Evolutionary conservation across 2,888 invertebrate species (phyloP).

Genomic region (Adelognathus sp.): DNA sequence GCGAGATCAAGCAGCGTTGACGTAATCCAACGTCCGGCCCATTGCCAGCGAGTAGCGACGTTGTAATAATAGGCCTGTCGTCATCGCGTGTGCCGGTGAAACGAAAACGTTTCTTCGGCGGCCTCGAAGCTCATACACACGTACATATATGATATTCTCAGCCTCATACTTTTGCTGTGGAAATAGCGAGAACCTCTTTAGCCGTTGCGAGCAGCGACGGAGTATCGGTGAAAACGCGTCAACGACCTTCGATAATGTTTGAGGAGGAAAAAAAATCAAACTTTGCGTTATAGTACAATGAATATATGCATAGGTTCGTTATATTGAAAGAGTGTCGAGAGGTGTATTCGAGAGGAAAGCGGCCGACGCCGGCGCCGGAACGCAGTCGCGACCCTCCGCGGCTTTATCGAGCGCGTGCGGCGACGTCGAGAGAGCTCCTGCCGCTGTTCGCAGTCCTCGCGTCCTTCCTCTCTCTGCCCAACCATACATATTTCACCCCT

Average conservation of each 20-base stretch:
- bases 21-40: slow-evolving; percentile 36
- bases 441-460: slow-evolving; percentile 7
- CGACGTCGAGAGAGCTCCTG: slow-evolving; percentile 60
- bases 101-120: slow-evolving; percentile 24
- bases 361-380: slow-evolving; percentile 71
- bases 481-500: slow-evolving; percentile 21
- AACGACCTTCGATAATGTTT: not conserved
- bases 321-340: not conserved
- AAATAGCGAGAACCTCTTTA: not conserved
- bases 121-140: too few relatives aligned
- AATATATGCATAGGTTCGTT: not conserved
- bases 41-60: slow-evolving; percentile 3
- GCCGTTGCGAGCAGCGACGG: slow-evolving; percentile 4
- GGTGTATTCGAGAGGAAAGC: slow-evolving; percentile 6
- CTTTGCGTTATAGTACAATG: not conserved
- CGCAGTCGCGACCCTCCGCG: slow-evolving; percentile 56
- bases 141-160: too few relatives aligned
- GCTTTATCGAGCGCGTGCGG: slow-evolving; percentile 74
- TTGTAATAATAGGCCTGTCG: slow-evolving; percentile 51
- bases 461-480: not conserved
- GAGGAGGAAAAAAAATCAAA: not conserved
- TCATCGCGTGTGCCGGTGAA: slow-evolving; percentile 49
- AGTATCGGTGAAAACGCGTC: slow-evolving; percentile 6
- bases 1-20: slow-evolving; percentile 37
- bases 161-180: not conserved